phyloP scores from a whole-genome alignment of 2,888 invertebrate genomes.

The Luperina testacea region DNA sequence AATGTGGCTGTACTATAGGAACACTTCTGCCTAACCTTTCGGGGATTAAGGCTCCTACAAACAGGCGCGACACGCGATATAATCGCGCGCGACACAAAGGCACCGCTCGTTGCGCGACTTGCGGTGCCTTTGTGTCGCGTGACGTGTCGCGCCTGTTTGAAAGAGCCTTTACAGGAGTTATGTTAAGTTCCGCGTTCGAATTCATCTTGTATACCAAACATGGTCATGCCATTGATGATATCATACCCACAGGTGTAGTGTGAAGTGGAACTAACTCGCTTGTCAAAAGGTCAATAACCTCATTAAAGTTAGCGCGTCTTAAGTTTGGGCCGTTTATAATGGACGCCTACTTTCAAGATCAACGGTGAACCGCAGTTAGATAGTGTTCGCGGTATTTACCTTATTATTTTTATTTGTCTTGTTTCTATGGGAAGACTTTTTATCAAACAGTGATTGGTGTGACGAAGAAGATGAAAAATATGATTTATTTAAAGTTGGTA shows the following conservation, averaged over 20 bases:
- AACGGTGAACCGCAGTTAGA: constrained; percentile 30
- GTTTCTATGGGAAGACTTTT: constrained; percentile 3
- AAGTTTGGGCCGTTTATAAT: constrained; percentile 34
- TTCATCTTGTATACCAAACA: constrained; percentile 7
- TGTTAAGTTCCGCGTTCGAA: background rate
- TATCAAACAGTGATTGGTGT: background rate
- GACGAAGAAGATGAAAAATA: background rate
- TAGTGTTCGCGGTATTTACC: constrained; percentile 10
- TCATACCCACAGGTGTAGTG: constrained; percentile 34
- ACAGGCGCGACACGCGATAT: too few relatives aligned
- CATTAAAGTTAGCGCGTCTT: constrained; percentile 41
- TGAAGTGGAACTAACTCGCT: constrained; percentile 26
- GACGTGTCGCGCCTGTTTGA: too few relatives aligned
- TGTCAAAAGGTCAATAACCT: constrained; percentile 52
- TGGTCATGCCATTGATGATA: constrained; percentile 29
- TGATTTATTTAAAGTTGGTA: background rate
- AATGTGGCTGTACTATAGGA: background rate
- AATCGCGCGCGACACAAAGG: too few relatives aligned
- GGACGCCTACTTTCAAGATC: constrained; percentile 27
- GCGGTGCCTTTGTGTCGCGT: too few relatives aligned
- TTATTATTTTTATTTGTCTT: constrained; percentile 9
- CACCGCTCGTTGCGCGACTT: too few relatives aligned
- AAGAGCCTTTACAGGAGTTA: too few relatives aligned
- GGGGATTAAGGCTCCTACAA: too few relatives aligned
- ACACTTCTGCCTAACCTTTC: background rate